Evolutionary conservation across 2,888 invertebrate genomes (phyloP).

Genomic region (Agrochola macilenta): DNA sequence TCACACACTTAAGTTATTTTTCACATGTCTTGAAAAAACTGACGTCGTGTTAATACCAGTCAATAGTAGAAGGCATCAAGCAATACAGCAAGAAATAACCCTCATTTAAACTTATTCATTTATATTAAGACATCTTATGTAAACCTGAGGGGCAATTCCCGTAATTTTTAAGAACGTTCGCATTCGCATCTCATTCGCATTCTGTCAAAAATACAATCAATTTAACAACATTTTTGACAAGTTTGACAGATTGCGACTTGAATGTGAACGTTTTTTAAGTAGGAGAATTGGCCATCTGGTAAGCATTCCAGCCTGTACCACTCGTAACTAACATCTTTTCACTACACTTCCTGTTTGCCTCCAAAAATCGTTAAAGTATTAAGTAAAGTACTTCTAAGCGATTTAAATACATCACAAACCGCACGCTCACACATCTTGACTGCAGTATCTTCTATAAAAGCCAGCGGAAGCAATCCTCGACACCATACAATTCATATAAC

Average conservation of each 20-base stretch:
- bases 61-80: not conserved
- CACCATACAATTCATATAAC: constrained; percentile 5
- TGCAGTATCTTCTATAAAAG: constrained; percentile 13
- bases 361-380: not conserved
- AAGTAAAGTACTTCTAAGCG: not conserved
- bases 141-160: too few relatives aligned
- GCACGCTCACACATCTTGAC: constrained; percentile 2
- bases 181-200: too few relatives aligned
- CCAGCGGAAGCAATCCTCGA: constrained; percentile 24
- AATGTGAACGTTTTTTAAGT: too few relatives aligned
- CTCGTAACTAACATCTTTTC: too few relatives aligned
- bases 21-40: not conserved
- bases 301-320: too few relatives aligned
- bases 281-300: too few relatives aligned
- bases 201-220: too few relatives aligned
- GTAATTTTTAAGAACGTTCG: too few relatives aligned
- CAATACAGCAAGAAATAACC: not conserved
- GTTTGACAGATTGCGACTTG: too few relatives aligned
- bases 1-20: not conserved
- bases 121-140: not conserved
- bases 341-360: not conserved
- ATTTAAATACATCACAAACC: not conserved
- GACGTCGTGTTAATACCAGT: not conserved
- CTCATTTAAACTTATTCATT: not conserved
- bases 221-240: too few relatives aligned